Percentiles rank a stretch among this genome's conserved stretches.
These are phyloP conservation scores for Venustoraphidia nigricollis DNA, from an alignment of 2,888 invertebrate species.

Conservation along the genomic window DNA sequence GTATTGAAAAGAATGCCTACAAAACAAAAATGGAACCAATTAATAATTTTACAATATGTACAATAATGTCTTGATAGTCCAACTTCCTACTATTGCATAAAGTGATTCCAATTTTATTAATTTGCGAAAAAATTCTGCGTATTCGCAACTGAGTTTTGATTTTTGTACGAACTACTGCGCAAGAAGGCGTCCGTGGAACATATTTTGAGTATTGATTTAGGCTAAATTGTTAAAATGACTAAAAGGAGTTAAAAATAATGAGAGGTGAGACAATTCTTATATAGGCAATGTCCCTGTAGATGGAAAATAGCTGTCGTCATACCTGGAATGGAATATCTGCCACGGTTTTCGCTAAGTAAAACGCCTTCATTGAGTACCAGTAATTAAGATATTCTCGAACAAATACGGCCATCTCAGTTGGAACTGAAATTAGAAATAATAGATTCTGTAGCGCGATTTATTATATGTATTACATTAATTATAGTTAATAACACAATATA, in stretches of 20 bases:
- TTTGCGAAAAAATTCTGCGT: neutral
- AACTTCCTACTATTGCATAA: neutral
- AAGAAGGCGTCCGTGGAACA: conserved; percentile 4
- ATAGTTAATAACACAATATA: no score
- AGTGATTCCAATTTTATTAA: neutral
- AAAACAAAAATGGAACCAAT: conserved; percentile 17
- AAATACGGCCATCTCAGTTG: conserved; percentile 89
- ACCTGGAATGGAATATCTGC: conserved; percentile 95
- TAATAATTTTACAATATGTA: neutral
- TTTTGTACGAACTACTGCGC: neutral
- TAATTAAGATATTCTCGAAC: conserved; percentile 90
- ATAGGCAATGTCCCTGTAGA: neutral
- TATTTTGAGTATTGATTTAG: neutral
- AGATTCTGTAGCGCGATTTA: neutral
- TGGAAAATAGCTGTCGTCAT: conserved; percentile 16
- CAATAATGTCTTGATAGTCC: neutral
- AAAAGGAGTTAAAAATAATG: neutral
- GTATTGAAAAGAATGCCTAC: conserved; percentile 71
- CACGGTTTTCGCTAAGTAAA: conserved; percentile 91
- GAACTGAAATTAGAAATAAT: conserved; percentile 50
- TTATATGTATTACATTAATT: no score
- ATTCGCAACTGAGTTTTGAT: neutral
- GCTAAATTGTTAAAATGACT: neutral
- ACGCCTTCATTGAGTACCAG: conserved; percentile 94
- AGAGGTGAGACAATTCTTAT: neutral